Percentiles rank a stretch among this genome's conserved stretches.
Conservation (phyloP, 2,797 vertebrate genomes). For the Melopsittacus undulatus region DNA sequence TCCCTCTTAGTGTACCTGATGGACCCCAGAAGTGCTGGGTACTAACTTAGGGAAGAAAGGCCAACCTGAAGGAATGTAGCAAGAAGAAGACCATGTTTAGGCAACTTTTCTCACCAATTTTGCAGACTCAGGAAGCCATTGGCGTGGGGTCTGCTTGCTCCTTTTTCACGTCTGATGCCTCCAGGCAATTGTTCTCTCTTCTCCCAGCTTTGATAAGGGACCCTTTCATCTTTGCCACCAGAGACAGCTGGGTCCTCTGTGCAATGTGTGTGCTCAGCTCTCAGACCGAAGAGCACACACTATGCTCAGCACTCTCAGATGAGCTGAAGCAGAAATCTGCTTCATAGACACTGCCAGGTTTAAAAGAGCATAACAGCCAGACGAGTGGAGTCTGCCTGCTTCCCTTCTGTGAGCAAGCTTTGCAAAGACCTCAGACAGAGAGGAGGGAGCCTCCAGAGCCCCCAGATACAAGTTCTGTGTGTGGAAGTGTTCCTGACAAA, state of each 20-base stretch:
- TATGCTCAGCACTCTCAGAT: background rate
- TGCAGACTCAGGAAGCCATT: background rate
- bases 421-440: background rate
- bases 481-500: background rate
- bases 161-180: slow-evolving; percentile 10
- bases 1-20: background rate
- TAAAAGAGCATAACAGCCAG: background rate
- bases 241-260: background rate
- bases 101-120: background rate
- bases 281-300: background rate
- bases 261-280: background rate
- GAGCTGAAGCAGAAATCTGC: slow-evolving; percentile 5
- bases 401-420: background rate
- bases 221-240: slow-evolving; percentile 36
- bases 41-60: background rate
- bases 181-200: background rate
- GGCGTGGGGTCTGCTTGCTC: background rate
- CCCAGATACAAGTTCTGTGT: background rate
- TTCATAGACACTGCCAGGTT: background rate
- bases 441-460: background rate
- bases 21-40: background rate
- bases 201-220: background rate
- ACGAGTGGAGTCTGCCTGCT: background rate
- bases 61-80: background rate
- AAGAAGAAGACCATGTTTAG: background rate